Evolutionary conservation across 2,888 invertebrate genomes (phyloP), one percentile per base, ranked within the genome.

Genomic region (Dynastes maya): DNA sequence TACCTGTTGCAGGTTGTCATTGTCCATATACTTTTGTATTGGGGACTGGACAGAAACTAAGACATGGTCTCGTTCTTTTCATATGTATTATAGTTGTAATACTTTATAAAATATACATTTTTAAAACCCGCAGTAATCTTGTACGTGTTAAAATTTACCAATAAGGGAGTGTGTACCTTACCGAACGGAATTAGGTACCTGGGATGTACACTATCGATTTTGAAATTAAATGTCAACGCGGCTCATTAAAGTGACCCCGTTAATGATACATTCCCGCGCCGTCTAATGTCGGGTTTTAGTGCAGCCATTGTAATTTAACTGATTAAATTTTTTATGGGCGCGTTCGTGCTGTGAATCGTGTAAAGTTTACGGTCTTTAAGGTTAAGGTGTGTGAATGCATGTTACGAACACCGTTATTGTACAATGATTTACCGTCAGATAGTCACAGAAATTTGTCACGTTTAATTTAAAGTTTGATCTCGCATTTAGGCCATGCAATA

Each of bases 301-400:
- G 8, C 72, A 40, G 72, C 58, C 61, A 61, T 61, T 67, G 67
- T 58, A 63, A 67, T 76, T 67, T 76, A 53, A 65, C 76, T 76
- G 67, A 76, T 76, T 76, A 76, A 76, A 67, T 76, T 76, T 76
- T 76, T 76, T 58, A 53, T 40, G 72, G 37, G 58, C n/a, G n/a
- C 16, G 13, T 72, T 72, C 72, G 61, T 45, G 61, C 40, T 40
- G 11, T 9, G 61, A 72, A 58, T 72, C 16, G 61, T 61, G 51
- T 68, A 61, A 61, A 61, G 61, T 58, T 72, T 72, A 72, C 45
- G 72, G 61, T 72, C 58, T 61, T 72, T 72, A 72, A 61, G n/a
- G 40, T 6, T 40, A 53, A 58, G 58, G 58, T 32, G 55, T 58
- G 68, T 51, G 40, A 40, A 49, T 68, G 29, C 68, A 45, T 49